These are phyloP conservation scores for Otis tarda DNA, from an alignment of 2,113 vertebrate species.

Conservation along the genomic window DNA sequence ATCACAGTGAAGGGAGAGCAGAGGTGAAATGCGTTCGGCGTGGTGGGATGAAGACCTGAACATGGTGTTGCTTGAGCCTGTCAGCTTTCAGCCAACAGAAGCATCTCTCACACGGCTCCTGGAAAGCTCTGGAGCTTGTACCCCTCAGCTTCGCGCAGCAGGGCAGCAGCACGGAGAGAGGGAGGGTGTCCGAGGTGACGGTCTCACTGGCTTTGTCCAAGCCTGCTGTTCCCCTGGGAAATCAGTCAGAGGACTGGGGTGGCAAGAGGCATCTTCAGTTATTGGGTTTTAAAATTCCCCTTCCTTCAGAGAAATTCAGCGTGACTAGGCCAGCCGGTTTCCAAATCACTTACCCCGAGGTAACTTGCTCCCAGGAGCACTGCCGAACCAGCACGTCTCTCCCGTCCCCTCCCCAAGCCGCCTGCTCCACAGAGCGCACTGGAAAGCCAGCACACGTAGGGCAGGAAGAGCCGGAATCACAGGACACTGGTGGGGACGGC, in stretches of 20 bases:
- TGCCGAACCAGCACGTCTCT: background rate
- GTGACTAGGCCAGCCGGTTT: background rate
- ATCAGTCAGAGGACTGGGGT: background rate
- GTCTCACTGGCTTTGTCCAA: background rate
- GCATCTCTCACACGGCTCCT: background rate
- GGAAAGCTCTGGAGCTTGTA: background rate
- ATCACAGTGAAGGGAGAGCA: background rate
- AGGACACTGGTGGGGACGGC: rapidly evolving
- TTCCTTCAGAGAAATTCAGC: background rate
- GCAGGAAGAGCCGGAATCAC: background rate
- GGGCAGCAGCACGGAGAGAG: background rate
- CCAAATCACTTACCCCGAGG: background rate
- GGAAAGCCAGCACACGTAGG: rapidly evolving
- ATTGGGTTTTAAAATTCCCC: background rate
- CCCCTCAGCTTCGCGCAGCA: background rate
- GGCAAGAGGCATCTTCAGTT: background rate
- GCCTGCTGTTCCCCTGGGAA: background rate
- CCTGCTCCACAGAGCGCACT: background rate
- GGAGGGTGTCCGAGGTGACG: background rate
- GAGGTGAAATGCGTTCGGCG: background rate
- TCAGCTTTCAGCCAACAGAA: background rate
- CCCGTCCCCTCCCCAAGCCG: background rate
- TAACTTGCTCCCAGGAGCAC: background rate
- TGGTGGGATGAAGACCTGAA: background rate
- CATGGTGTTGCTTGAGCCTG: background rate